A percentile compares a stretch with the other conserved stretches of the same genome.
Conservation (phyloP, 1,140 invertebrate genomes). For the Thaumatotibia leucotreta region DNA sequence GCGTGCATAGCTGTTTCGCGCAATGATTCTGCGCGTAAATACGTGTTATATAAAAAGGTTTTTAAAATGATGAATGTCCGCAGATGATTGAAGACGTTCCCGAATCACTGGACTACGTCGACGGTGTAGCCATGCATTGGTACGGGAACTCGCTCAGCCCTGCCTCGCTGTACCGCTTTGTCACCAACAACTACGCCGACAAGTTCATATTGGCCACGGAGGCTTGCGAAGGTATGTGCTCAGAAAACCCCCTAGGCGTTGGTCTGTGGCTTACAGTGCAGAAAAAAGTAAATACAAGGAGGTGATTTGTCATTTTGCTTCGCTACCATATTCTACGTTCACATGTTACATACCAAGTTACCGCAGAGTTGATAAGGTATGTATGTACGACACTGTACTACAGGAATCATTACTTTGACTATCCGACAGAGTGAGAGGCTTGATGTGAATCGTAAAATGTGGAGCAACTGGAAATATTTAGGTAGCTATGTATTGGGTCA, state of each 20-base stretch:
- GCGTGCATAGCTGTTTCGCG: no score
- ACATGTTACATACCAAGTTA: no score
- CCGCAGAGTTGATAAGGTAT: no score
- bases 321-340: no score
- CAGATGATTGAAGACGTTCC: background rate
- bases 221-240: constrained; percentile 79
- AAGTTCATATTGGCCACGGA: constrained; percentile 88
- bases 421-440: no score
- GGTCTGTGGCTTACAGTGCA: no score
- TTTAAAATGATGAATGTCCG: background rate
- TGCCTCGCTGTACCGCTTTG: constrained; percentile 72
- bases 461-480: no score
- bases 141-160: constrained; percentile 80
- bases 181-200: constrained; percentile 80
- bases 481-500: no score
- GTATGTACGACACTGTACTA: no score
- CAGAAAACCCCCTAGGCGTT: background rate
- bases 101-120: constrained; percentile 18
- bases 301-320: background rate
- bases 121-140: constrained; percentile 88
- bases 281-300: no score
- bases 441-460: no score
- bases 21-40: background rate
- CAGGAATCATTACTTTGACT: no score
- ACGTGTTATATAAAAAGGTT: background rate